Conservation (phyloP, 2,888 invertebrate genomes). For the Embidobia sp. region DNA sequence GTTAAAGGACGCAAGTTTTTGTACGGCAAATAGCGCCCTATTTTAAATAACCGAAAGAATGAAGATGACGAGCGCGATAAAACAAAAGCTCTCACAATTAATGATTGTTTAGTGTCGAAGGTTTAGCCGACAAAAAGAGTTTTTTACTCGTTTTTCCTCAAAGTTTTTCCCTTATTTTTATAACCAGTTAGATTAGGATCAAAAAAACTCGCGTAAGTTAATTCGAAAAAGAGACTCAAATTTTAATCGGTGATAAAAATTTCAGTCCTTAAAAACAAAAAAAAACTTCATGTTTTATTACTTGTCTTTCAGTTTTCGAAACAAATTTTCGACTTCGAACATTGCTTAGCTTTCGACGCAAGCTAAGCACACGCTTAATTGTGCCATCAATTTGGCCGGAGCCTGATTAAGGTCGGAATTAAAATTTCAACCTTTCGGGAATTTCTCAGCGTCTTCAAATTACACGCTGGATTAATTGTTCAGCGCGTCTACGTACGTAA, state of each 20-base stretch:
- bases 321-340: background rate
- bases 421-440: background rate
- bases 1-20: constrained; percentile 21
- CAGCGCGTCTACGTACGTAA: too few relatives aligned
- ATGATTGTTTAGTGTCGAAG: constrained; percentile 24
- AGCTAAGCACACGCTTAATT: background rate
- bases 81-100: constrained; percentile 24
- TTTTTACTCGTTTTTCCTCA: background rate
- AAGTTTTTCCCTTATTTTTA: too few relatives aligned
- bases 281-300: background rate
- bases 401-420: background rate
- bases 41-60: constrained; percentile 35
- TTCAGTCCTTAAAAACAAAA: too few relatives aligned
- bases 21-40: constrained; percentile 16
- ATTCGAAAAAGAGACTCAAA: too few relatives aligned
- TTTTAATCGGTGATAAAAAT: background rate
- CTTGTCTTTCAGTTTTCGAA: background rate
- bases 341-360: constrained; percentile 6
- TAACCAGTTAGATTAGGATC: too few relatives aligned
- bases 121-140: background rate
- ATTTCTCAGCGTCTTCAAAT: too few relatives aligned
- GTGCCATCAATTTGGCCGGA: background rate
- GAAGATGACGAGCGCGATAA: constrained; percentile 21
- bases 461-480: too few relatives aligned
- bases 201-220: too few relatives aligned